Evolutionary conservation across 2,113 vertebrate species (phyloP), one percentile per base, ranked within the genome.

Genomic region (Rostratula benghalensis): DNA sequence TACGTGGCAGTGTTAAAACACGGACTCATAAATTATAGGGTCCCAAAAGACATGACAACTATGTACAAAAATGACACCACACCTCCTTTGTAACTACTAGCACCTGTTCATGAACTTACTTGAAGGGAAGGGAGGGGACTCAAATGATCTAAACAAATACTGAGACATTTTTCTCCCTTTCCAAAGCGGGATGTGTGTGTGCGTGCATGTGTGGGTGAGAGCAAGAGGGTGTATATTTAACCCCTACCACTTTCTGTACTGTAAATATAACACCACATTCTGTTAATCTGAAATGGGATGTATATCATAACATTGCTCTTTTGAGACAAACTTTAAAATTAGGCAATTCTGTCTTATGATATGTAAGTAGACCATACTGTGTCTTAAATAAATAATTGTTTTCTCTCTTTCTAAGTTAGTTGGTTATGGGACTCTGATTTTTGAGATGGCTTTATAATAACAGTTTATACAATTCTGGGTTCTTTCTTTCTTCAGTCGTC

Each of bases 301-400:
- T 96, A 96, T 96, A 96, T 95, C 93, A 96, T 97, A 94, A 97
- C 95, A 96, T 97, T 97, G 97, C 96, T 97, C 95, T 96, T 96
- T 97, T 87, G 95, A 97, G 97, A 97, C 95, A 94, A 97, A 97
- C 87, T 93, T 96, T 81, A 97, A 96, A 94, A 94, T 95, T 97
- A 97, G 97, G 97, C 97, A 97, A 93, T 96, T 97, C 91, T 97
- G 96, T 97, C 97, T 95, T 97, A 96, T 96, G 92, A 97, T 97
- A 96, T 97, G 97, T 97, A 97, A 97, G 97, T 97, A 97, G 96
- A 97, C 97, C 97, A 97, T 97, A 97, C 96, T 97, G 96, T 97
- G 97, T 97, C 97, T 97, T 97, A 97, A 97, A 97, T 97, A 97
- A 97, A 97, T 97, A 96, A 82, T 95, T 97, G 95, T 97, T 97